These are phyloP conservation scores for Labeo catla DNA, from an alignment of 2,113 vertebrate genomes.

Conservation along the genomic window DNA sequence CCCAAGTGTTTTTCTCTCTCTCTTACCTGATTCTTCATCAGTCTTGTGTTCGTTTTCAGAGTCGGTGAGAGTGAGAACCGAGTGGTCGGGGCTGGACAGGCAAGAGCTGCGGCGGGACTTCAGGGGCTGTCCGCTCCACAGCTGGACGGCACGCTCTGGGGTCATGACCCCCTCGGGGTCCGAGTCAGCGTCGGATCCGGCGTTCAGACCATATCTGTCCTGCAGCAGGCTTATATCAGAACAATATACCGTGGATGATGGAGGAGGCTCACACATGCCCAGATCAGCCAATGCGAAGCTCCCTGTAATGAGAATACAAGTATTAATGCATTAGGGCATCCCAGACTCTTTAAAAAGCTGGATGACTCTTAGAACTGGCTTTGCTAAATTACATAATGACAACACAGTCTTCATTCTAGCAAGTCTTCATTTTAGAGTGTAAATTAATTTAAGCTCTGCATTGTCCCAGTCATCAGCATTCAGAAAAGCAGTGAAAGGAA, in stretches of 20 bases:
- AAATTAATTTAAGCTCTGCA: conserved; percentile 13
- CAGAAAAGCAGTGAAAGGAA: background rate
- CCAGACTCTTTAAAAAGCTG: background rate
- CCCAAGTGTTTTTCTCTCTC: background rate
- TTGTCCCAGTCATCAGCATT: background rate
- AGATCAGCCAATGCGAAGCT: conserved; percentile 87
- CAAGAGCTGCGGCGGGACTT: conserved; percentile 85
- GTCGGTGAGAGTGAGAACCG: conserved; percentile 87
- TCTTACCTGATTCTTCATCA: conserved; percentile 87
- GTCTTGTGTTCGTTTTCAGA: conserved; percentile 90
- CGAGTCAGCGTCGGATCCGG: conserved; percentile 82
- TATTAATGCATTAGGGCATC: background rate
- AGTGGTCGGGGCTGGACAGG: conserved; percentile 87
- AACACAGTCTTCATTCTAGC: background rate
- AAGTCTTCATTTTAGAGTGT: conserved; percentile 5
- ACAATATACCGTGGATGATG: conserved; percentile 80
- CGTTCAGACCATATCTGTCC: conserved; percentile 81
- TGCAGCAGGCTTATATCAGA: conserved; percentile 85
- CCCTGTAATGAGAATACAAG: conserved; percentile 69
- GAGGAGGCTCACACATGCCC: conserved; percentile 84
- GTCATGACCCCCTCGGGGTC: conserved; percentile 86
- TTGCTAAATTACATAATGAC: conserved; percentile 17
- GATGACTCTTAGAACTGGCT: background rate
- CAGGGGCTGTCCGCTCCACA: conserved; percentile 81
- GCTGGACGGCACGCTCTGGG: conserved; percentile 82